Percentiles rank a stretch among this genome's conserved stretches.
Evolutionary conservation across 1,140 invertebrate genomes (phyloP).

Genomic region (Batillaria attramentaria): DNA sequence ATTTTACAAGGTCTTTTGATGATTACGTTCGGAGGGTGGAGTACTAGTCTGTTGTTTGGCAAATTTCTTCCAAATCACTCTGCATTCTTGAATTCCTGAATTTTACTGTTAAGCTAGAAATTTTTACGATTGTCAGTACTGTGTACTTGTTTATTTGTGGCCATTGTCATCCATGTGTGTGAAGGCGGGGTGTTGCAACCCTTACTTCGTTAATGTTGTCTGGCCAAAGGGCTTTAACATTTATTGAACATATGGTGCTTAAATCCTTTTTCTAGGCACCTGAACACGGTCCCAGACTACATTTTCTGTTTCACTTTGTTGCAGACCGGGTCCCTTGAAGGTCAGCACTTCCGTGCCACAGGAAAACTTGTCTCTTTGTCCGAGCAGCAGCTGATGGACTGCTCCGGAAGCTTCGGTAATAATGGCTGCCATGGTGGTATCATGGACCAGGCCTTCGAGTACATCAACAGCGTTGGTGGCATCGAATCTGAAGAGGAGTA

Average conservation of each 20-base stretch:
- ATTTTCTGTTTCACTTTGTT: not conserved
- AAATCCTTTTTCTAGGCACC: too few species aligned
- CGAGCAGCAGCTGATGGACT: slow-evolving; percentile 98
- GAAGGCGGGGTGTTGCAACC: too few species aligned
- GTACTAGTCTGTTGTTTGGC: too few species aligned
- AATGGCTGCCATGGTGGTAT: slow-evolving; percentile 96
- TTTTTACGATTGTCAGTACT: too few species aligned
- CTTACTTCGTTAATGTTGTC: too few species aligned
- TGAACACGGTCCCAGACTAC: too few species aligned
- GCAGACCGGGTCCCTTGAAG: slow-evolving; percentile 91
- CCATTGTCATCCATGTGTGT: not conserved
- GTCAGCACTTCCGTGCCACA: slow-evolving; percentile 91
- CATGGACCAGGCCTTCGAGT: slow-evolving; percentile 93
- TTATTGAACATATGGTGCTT: too few species aligned
- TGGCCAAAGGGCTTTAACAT: too few species aligned
- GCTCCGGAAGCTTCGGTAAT: slow-evolving; percentile 82
- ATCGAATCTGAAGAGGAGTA: slow-evolving; percentile 90
- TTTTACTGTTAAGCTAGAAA: not conserved
- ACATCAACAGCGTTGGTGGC: slow-evolving; percentile 90
- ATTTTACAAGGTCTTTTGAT: not conserved
- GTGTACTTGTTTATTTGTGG: too few species aligned
- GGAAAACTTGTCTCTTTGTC: slow-evolving; percentile 90
- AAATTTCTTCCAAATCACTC: too few species aligned
- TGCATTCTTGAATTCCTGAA: not conserved
- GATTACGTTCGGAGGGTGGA: not conserved